Conservation (phyloP, 2,113 vertebrate genomes). For the Dissostichus mawsoni region DNA sequence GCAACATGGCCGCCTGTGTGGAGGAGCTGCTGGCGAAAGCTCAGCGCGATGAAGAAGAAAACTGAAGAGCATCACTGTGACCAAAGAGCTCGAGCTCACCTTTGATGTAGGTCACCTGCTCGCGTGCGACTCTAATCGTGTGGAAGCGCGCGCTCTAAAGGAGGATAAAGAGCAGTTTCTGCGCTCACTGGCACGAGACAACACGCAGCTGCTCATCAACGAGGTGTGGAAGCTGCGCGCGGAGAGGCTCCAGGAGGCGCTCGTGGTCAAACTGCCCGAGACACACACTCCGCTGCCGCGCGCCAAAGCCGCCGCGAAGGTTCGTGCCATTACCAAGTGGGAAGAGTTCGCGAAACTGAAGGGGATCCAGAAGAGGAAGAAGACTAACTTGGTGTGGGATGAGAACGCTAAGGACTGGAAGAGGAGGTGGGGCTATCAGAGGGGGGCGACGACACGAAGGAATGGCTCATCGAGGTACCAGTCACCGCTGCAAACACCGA, state of each 20-base stretch:
- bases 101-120: slow-evolving; percentile 92
- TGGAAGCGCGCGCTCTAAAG: slow-evolving; percentile 76
- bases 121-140: slow-evolving; percentile 88
- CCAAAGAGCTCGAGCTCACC: slow-evolving; percentile 92
- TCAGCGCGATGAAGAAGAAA: slow-evolving; percentile 86
- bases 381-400: slow-evolving; percentile 92
- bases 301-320: slow-evolving; percentile 89
- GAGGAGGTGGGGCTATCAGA: slow-evolving; percentile 92
- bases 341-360: slow-evolving; percentile 95
- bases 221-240: slow-evolving; percentile 91
- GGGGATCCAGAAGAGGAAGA: slow-evolving; percentile 94
- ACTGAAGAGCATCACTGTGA: slow-evolving; percentile 86
- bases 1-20: slow-evolving; percentile 87
- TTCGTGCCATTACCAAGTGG: slow-evolving; percentile 91
- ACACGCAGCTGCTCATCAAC: slow-evolving; percentile 93
- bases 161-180: slow-evolving; percentile 83
- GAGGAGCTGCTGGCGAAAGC: slow-evolving; percentile 89
- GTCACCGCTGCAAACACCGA: slow-evolving; percentile 86
- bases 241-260: slow-evolving; percentile 88
- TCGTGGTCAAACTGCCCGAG: slow-evolving; percentile 89
- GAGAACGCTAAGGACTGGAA: slow-evolving; percentile 91
- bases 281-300: slow-evolving; percentile 87
- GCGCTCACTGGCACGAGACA: slow-evolving; percentile 89
- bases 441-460: slow-evolving; percentile 91
- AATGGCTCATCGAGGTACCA: slow-evolving; percentile 94